Percentiles rank a stretch among this genome's conserved stretches.
phyloP scores from a whole-genome alignment of 2,113 vertebrate species.

The Callionymus lyra region DNA sequence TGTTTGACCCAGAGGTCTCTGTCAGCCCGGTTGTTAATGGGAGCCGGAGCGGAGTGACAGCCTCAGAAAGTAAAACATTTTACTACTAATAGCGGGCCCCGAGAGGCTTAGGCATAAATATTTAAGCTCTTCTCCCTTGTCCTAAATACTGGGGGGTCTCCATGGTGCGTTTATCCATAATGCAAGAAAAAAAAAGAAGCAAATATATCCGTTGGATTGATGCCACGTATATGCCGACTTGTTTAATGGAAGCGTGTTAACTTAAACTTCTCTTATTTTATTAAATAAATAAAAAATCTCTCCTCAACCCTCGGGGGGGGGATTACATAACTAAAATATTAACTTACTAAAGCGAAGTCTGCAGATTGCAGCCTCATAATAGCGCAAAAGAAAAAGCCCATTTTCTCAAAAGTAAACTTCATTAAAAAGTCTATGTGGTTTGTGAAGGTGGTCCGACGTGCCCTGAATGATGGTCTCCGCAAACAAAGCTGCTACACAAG shows the following conservation, averaged over 20 bases:
- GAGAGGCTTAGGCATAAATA: constrained; percentile 74
- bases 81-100: constrained; percentile 71
- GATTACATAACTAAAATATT: constrained; percentile 10
- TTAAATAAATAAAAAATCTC: not conserved
- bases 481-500: constrained; percentile 76
- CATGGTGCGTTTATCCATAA: constrained; percentile 69
- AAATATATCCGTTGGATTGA: constrained; percentile 55
- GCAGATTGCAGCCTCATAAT: constrained; percentile 4
- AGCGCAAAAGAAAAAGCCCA: constrained; percentile 35
- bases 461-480: constrained; percentile 66
- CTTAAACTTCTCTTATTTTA: constrained; percentile 14
- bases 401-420: constrained; percentile 70
- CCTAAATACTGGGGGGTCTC: constrained; percentile 72
- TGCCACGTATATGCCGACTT: constrained; percentile 2
- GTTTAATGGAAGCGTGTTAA: constrained; percentile 18
- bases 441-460: constrained; percentile 69
- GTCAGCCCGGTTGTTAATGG: constrained; percentile 69
- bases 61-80: constrained; percentile 74
- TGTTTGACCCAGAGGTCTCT: constrained; percentile 76
- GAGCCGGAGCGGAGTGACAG: constrained; percentile 69
- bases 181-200: constrained; percentile 57
- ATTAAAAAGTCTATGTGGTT: constrained; percentile 63
- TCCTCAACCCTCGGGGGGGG: not conserved
- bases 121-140: constrained; percentile 71
- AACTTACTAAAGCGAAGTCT: constrained; percentile 21